Conservation (phyloP, 2,888 invertebrate species). For the Margaritifera margaritifera region DNA sequence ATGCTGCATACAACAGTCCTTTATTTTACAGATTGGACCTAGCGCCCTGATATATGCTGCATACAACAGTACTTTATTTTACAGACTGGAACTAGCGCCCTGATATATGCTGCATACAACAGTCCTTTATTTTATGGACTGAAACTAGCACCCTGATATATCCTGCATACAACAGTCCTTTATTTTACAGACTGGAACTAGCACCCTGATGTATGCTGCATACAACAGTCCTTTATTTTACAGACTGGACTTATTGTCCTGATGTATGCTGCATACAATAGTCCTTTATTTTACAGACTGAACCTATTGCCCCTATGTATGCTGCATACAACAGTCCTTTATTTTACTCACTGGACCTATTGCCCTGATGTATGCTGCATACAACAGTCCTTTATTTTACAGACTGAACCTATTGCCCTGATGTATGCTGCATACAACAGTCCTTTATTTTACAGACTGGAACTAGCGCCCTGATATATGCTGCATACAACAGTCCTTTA, state of each 20-base stretch:
- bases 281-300: conserved; percentile 84
- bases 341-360: conserved; percentile 86
- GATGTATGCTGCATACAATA: conserved; percentile 92
- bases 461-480: conserved; percentile 92
- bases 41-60: conserved; percentile 94
- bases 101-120: conserved; percentile 92
- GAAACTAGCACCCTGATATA: conserved; percentile 94
- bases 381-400: conserved; percentile 82
- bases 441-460: conserved; percentile 83
- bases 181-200: conserved; percentile 85
- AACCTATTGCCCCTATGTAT: conserved; percentile 92
- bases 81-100: conserved; percentile 88
- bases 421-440: conserved; percentile 94
- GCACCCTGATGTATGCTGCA: conserved; percentile 92
- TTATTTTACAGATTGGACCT: conserved; percentile 84
- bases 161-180: conserved; percentile 90
- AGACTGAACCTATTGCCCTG: conserved; percentile 91
- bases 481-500: conserved; percentile 91
- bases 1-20: conserved; percentile 91
- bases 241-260: conserved; percentile 91
- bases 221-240: conserved; percentile 84
- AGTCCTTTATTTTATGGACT: conserved; percentile 84
- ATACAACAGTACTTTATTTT: conserved; percentile 82
- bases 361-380: conserved; percentile 92
- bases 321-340: conserved; percentile 91